phyloP scores from a whole-genome alignment of 2,113 vertebrate species.

The Mastomys coucha region DNA sequence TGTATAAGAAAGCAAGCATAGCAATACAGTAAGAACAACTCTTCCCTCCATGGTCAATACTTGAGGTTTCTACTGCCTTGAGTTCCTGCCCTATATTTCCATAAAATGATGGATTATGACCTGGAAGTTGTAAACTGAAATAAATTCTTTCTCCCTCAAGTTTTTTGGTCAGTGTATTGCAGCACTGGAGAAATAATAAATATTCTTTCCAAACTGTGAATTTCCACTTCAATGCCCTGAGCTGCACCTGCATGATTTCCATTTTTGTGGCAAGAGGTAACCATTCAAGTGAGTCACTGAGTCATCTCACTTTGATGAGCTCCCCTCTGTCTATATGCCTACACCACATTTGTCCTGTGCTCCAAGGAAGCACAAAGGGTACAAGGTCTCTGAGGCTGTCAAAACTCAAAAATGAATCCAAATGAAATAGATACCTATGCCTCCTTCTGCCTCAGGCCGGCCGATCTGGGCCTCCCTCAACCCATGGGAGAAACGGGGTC shows the following conservation, averaged over 20 bases:
- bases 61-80: neutral
- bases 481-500: too few relatives aligned
- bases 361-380: neutral
- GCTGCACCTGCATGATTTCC: neutral
- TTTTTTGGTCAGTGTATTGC: neutral
- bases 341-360: neutral
- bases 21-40: neutral
- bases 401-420: neutral
- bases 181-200: neutral
- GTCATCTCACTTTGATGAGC: neutral
- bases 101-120: neutral
- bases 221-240: neutral
- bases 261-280: neutral
- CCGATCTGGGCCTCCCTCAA: too few relatives aligned
- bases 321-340: neutral
- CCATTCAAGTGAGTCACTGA: neutral
- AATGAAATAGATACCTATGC: neutral
- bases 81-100: neutral
- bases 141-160: neutral
- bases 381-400: neutral
- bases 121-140: neutral
- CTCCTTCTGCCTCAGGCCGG: too few relatives aligned
- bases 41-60: too few relatives aligned
- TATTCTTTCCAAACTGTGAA: neutral
- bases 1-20: neutral